Evolutionary conservation across 1,140 invertebrate genomes (phyloP).

Genomic region (Caenorhabditis latens): DNA sequence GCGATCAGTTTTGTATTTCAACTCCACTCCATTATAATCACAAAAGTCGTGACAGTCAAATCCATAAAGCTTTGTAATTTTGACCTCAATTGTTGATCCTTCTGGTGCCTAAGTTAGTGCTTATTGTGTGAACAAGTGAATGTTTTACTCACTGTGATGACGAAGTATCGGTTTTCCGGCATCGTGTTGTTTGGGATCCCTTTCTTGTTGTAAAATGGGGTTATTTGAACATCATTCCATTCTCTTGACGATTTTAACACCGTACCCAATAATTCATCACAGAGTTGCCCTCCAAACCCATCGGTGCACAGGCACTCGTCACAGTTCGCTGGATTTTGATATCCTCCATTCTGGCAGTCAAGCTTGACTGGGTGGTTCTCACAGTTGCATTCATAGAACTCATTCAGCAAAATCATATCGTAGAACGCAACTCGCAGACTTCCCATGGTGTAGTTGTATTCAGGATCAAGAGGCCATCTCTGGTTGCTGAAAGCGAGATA

Average conservation of each 20-base stretch:
- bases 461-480: neutral
- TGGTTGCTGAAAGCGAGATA: no score
- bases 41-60: neutral
- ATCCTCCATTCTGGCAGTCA: constrained; percentile 18
- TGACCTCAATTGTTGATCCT: neutral
- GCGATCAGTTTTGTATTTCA: neutral
- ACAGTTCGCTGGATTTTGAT: constrained; percentile 35
- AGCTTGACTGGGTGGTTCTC: neutral
- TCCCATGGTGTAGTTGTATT: constrained; percentile 46
- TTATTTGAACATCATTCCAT: no score
- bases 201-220: no score
- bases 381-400: constrained; percentile 39
- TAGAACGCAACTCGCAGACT: constrained; percentile 13
- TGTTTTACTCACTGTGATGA: no score
- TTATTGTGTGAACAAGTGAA: no score
- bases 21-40: neutral
- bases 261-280: neutral
- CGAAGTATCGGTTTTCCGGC: no score
- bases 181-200: no score
- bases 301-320: constrained; percentile 15
- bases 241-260: neutral
- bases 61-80: neutral
- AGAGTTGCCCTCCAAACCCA: neutral
- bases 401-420: constrained; percentile 26
- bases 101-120: no score